Base-by-base conservation (phyloP, 2,797 vertebrate species). In the Bradypodion ventrale region DNA sequence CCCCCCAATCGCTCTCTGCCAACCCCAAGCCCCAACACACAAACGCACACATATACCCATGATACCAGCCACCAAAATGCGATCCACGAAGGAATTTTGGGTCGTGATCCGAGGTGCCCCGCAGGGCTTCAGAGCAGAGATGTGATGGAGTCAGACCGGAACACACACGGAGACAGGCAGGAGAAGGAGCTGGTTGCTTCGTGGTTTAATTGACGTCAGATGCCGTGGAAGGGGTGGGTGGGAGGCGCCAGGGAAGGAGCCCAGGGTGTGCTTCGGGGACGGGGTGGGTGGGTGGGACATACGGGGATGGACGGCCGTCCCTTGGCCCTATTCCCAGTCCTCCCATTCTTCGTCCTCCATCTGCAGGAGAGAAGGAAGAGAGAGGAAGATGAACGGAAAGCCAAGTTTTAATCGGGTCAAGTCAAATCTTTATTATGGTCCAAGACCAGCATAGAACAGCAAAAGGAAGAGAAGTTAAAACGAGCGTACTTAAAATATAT, bases 301-400 rank as follows among this genome's bases (percentile, higher is more conserved):
- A n/a, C n/a, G n/a, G n/a, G n/a, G n/a, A n/a, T n/a, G n/a, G n/a
- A n/a, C n/a, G n/a, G n/a, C n/a, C n/a, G n/a, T n/a, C 8, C 13
- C 2, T 56, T 4, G 15, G 12, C 92, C 92, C 94, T 93, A 99
- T 83, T 99, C 97, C 98, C 98, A 99, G 96, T 99, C 97, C 94
- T 99, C 98, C 98, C 98, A 99, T 91, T 99, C 98, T 90, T 97
- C 98, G 5, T 99, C 97, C 86, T 96, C 98, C 95, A 99, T 93
- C 98, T 99, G 95, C 85, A 94, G 89, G 88, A 5, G 7, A 2
- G 2, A 19, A 42, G 25, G 9, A 68, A 12, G 78, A 82, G 56
- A 88, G 1, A 83, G 23, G 0, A 63, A 60, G 72, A 21, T 32
- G 15, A 19, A n/a, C 42, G 56, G 35, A 56, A 32, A 10, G 19